Evolutionary conservation across 2,113 vertebrate species (phyloP).

Genomic region (Orthonyx spaldingii): DNA sequence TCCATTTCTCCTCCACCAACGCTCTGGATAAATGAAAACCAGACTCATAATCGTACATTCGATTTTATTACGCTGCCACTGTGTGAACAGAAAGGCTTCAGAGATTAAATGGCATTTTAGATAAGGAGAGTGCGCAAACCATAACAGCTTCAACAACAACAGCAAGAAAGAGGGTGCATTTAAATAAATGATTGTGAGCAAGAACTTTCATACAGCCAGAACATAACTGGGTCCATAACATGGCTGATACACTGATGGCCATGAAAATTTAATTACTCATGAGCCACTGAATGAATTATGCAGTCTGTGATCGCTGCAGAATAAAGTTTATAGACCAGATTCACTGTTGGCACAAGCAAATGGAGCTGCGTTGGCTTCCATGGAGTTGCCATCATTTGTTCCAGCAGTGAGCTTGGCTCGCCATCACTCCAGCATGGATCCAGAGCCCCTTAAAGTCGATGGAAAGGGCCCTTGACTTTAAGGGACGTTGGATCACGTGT

Average conservation of each 20-base stretch:
- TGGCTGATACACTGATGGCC: neutral
- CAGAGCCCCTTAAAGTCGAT: neutral
- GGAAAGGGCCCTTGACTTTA: neutral
- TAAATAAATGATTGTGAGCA: neutral
- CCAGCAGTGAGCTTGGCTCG: neutral
- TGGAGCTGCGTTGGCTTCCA: neutral
- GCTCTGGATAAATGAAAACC: conserved; percentile 18
- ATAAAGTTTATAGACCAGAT: neutral
- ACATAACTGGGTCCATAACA: neutral
- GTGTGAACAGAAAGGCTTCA: neutral
- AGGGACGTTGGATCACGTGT: neutral
- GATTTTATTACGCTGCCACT: conserved; percentile 13
- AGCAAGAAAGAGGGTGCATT: neutral
- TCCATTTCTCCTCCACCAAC: neutral
- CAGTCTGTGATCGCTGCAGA: neutral
- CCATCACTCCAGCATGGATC: neutral
- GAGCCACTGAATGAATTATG: neutral
- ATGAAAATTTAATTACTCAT: conserved; percentile 34
- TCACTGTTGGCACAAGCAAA: neutral
- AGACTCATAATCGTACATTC: neutral
- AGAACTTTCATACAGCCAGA: neutral
- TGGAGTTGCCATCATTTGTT: neutral
- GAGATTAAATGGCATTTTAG: neutral
- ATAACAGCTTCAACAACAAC: neutral
- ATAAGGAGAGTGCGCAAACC: neutral